These are phyloP conservation scores for Invenusta paracnida DNA, from an alignment of 2,888 invertebrate species.

Conservation along the genomic window DNA sequence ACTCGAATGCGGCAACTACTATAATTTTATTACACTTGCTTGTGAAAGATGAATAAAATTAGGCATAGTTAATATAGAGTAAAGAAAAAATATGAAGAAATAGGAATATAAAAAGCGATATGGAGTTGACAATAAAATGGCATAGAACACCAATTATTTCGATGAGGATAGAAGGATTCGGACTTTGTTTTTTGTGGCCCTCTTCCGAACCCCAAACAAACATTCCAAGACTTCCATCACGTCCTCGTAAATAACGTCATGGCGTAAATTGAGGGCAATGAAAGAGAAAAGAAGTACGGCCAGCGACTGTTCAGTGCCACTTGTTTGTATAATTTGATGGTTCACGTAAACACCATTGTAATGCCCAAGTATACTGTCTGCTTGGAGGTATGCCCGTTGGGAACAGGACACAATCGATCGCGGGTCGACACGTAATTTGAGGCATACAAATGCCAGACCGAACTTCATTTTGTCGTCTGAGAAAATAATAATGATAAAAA, in stretches of 20 bases:
- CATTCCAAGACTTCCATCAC: not conserved
- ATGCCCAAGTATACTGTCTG: not conserved
- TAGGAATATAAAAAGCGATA: too few relatives aligned
- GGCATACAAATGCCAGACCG: not conserved
- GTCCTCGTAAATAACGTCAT: not conserved
- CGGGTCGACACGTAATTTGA: not conserved
- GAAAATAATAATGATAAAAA: not conserved
- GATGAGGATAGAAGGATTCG: not conserved
- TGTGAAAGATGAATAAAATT: too few relatives aligned
- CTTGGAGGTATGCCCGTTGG: not conserved
- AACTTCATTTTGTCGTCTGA: not conserved
- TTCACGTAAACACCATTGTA: not conserved
- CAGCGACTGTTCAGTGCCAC: not conserved
- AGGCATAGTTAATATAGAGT: too few relatives aligned
- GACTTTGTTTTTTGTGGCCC: constrained; percentile 1
- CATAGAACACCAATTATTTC: not conserved
- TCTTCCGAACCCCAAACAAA: constrained; percentile 12
- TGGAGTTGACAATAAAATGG: not conserved
- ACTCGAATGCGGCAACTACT: too few relatives aligned
- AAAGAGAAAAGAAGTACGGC: not conserved
- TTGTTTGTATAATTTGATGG: not conserved
- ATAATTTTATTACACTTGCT: too few relatives aligned
- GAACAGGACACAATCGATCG: not conserved
- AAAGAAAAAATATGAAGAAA: too few relatives aligned
- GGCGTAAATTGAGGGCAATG: not conserved